Evolutionary conservation across 92 coral and sea anemone genomes (phyloP), one percentile per base, ranked within the genome.

Genomic region (Siderastrea radians): DNA sequence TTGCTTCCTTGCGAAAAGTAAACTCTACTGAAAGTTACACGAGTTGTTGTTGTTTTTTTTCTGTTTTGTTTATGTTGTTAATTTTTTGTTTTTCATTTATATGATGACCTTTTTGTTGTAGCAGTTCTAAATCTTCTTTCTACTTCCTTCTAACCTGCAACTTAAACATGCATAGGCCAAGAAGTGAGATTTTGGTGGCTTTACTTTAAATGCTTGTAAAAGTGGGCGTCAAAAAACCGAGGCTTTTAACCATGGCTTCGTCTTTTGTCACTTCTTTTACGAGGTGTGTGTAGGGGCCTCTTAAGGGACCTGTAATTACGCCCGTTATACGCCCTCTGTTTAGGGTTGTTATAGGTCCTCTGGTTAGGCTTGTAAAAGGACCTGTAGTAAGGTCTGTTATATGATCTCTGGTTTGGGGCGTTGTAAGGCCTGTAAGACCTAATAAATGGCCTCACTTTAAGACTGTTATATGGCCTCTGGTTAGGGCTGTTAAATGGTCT

Each of bases 101-200:
- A 19, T 54, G 48, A 50, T 75, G 11, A 54, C 15, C 16, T 9
- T 57, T 15, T 5, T 43, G 1, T 13, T 17, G 48, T 52, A 19
- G 75, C 10, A 53, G 44, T 13, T 81, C 67, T 38, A 17, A 2
- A 19, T 79, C 72, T 49, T 63, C 46, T 16, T 49, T 55, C 59
- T 45, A 81, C 68, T 8, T 71, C 68, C 45, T 11, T 78, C 69
- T 69, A 70, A 16, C 86, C 78, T 82, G 86, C n/a, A 82, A 82
- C 49, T 69, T 7, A 82, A 82, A 6, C 69, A 70, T 10, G 47
- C 38, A 75, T 7, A 44, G 13, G 58, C 51, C 12, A 77, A 58
- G 5, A 43, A 26, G 63, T 74, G 15, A 74, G 78, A 52, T 2
- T 46, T 48, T 65, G 11, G 6, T 68, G 5, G 12, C 16, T 49